Conservation (phyloP, 2,888 invertebrate species). For the Timandra comae region DNA sequence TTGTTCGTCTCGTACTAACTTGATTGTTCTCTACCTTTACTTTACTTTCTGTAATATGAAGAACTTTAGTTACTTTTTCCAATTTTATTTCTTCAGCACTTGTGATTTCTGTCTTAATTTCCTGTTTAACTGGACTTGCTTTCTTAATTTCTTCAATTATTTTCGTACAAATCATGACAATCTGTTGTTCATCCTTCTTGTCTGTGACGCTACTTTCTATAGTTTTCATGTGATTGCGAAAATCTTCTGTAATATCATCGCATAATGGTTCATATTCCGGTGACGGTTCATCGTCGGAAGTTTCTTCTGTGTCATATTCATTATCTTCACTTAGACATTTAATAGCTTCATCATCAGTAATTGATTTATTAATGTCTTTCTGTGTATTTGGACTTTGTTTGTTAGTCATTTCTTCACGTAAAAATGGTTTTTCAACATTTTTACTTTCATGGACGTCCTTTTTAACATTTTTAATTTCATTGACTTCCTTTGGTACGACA, state of each 20-base stretch:
- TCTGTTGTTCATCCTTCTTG: constrained; percentile 19
- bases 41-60: too few species aligned
- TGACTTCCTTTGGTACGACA: too few species aligned
- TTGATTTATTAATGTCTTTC: neutral
- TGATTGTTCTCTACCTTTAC: too few species aligned
- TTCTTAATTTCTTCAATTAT: constrained; percentile 1
- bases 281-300: constrained; percentile 25
- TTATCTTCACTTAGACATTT: too few species aligned
- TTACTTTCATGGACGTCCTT: neutral
- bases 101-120: too few species aligned
- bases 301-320: constrained; percentile 13
- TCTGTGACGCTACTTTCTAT: constrained; percentile 20
- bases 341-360: too few species aligned
- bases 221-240: constrained; percentile 20
- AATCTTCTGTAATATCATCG: constrained; percentile 22
- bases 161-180: constrained; percentile 20
- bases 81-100: too few species aligned
- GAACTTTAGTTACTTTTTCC: too few species aligned
- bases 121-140: constrained; percentile 10
- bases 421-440: neutral
- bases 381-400: constrained; percentile 2
- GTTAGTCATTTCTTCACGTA: neutral
- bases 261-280: constrained; percentile 24
- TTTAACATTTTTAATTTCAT: neutral
- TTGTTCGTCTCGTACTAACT: too few species aligned